phyloP scores from a whole-genome alignment of 2,888 invertebrate genomes.

The Pterobdella sp. region DNA sequence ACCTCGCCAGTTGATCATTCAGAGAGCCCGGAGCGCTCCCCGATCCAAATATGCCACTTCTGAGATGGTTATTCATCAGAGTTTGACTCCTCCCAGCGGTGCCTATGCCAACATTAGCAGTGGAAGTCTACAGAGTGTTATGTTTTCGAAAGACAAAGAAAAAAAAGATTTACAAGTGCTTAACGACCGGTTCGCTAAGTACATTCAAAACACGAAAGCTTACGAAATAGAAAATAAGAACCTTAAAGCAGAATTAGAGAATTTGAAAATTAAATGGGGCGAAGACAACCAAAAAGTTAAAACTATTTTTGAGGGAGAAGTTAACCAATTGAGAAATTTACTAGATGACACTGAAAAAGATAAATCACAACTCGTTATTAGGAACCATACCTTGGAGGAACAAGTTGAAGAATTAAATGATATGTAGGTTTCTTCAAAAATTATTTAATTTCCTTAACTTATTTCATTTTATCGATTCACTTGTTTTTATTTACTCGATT shows the following conservation, averaged over 20 bases:
- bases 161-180: constrained; percentile 55
- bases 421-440: constrained; percentile 36
- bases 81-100: constrained; percentile 37
- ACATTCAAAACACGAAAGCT: constrained; percentile 54
- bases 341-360: constrained; percentile 54
- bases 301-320: constrained; percentile 53
- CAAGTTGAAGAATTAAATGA: constrained; percentile 48
- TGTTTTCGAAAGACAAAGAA: constrained; percentile 51
- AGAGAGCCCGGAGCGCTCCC: constrained; percentile 9
- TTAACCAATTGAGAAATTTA: constrained; percentile 53
- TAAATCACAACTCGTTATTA: constrained; percentile 53
- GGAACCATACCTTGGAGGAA: constrained; percentile 51
- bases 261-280: constrained; percentile 39
- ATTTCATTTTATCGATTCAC: neutral
- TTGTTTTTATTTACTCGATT: neutral
- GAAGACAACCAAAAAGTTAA: constrained; percentile 46
- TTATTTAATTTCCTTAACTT: no score
- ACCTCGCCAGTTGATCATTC: constrained; percentile 33
- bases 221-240: constrained; percentile 52
- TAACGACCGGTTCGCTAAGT: constrained; percentile 55
- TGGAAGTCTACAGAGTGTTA: constrained; percentile 47
- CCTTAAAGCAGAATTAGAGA: constrained; percentile 47
- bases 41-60: neutral
- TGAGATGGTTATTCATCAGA: neutral
- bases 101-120: constrained; percentile 42